Evolutionary conservation across 2,888 invertebrate genomes (phyloP).

Genomic region (Panorpa germanica): DNA sequence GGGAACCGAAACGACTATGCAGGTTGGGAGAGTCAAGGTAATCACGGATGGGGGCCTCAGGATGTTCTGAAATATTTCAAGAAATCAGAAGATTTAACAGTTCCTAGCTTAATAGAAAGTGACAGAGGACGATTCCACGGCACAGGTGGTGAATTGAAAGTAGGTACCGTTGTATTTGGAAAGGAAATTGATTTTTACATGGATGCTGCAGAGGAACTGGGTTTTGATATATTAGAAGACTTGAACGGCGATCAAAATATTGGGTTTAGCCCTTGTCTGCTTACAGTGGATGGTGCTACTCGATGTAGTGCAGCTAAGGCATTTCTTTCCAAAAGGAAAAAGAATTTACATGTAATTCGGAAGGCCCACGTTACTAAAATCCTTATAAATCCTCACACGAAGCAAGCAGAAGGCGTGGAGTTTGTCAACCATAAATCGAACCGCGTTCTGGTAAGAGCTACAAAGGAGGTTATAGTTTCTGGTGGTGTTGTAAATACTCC

Average conservation of each 20-base stretch:
- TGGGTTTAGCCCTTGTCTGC: conserved; percentile 67
- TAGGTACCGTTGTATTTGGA: too few relatives aligned
- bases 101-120: too few relatives aligned
- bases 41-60: conserved; percentile 71
- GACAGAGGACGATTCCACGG: too few relatives aligned
- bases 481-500: conserved; percentile 87
- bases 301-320: conserved; percentile 80
- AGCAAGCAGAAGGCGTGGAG: conserved; percentile 63
- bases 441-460: conserved; percentile 49
- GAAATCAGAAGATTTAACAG: conserved; percentile 76
- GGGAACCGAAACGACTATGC: conserved; percentile 79
- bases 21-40: conserved; percentile 66
- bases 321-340: conserved; percentile 52
- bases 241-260: conserved; percentile 69
- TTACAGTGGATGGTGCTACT: conserved; percentile 56
- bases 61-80: conserved; percentile 68
- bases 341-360: conserved; percentile 64
- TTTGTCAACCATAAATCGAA: conserved; percentile 53
- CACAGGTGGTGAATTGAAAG: too few relatives aligned
- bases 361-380: conserved; percentile 61
- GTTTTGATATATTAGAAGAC: conserved; percentile 67
- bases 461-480: conserved; percentile 69
- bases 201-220: conserved; percentile 66
- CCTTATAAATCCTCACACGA: conserved; percentile 51
- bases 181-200: too few relatives aligned